Evolutionary conservation across 53 echinoderm and acorn worm species (phyloP), one percentile per base, ranked within the genome.

Genomic region (Echinometra lucunter): DNA sequence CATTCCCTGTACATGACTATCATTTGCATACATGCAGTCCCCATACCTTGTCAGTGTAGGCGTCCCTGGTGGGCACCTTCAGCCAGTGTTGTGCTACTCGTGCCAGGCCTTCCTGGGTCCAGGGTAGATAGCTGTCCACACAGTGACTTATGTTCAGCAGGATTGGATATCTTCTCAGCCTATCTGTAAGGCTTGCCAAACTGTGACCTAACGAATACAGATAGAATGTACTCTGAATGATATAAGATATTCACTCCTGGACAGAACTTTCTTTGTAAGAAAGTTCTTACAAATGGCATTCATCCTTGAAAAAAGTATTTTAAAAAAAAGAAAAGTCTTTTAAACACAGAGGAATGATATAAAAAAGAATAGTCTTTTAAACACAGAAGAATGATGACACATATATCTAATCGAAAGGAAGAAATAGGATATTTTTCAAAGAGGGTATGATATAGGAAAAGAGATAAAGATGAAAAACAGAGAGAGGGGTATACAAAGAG

Each of bases 61-160:
- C 95, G 63, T 98, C 97, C 34, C 92, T 93, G 35, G 96, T 98
- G 4, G 98, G 98, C 12, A 96, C 96, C 82, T 96, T 95, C 58
- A 99, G 92, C 98, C 99, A 99, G 67, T 99, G 97, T 75, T 96
- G 96, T 38, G 99, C 98, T 1, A 98, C 96, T 45, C 94, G 91
- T 34, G 97, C 94, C 82, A 97, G 92, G 15, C 96, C 96, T 35
- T 98, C 98, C 81, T 98, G 99, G 25, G 96, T 99, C 99, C 99
- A 99, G 0, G 97, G 98, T 72, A 93, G 91, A 80, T 99, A 99
- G 63, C 98, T 95, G 93, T 99, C 99, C 34, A 99, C 95, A 95
- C 97, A 99, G 80, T 96, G 93, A 57, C 96, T 95, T 45, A 56
- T 87, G 34, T 95, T 95, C 80, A 99, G 87, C 70, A 99, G 88